Evolutionary conservation across 2,797 vertebrate genomes (phyloP), one percentile per base, ranked within the genome.

Genomic region (Chelon auratus): DNA sequence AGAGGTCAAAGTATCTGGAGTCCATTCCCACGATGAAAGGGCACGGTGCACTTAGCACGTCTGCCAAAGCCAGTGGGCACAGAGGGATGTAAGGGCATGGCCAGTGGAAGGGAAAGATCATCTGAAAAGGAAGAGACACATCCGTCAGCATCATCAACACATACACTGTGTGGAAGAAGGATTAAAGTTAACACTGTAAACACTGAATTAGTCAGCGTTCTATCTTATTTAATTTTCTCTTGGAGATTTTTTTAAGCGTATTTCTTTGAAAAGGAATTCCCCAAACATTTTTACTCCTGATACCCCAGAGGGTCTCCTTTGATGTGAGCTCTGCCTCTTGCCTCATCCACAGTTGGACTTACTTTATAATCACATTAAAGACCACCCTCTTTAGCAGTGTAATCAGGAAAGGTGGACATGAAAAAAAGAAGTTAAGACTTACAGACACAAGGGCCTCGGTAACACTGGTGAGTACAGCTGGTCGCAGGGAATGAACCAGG

Each of bases 71-170:
- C 93, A 99, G 85, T 0, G 98, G 98, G 91, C 98, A 99, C 48
- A 99, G 95, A 55, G 98, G 98, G 84, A 99, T 97, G 88, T 99
- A 99, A 0, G 98, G 98, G 81, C 98, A 99, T 0, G 97, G 98
- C 98, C 98, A 99, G 68, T 99, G 98, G 92, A 99, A 99, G 64
- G 98, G 98, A 87, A 99, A 99, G 64, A 99, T 99, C 97, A 99
- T 98, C 98, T 99, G 86, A 47, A 76, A 78, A 26, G 15, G 22
- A 47, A 14, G n/a, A 59, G 22, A 53, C 11, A 61, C 11, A n/a
- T 43, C 9, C 39, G 73, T 62, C 9, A 65, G 2, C 52, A n/a
- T 40, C 15, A 62, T 26, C 3, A 6, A 68, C 30, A 43, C 42
- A 20, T 18, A 56, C 1, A 51, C 51, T n/a, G 54, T 15, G 63